Base-by-base conservation (phyloP, 2,797 vertebrate genomes). In the Falco berigora region DNA sequence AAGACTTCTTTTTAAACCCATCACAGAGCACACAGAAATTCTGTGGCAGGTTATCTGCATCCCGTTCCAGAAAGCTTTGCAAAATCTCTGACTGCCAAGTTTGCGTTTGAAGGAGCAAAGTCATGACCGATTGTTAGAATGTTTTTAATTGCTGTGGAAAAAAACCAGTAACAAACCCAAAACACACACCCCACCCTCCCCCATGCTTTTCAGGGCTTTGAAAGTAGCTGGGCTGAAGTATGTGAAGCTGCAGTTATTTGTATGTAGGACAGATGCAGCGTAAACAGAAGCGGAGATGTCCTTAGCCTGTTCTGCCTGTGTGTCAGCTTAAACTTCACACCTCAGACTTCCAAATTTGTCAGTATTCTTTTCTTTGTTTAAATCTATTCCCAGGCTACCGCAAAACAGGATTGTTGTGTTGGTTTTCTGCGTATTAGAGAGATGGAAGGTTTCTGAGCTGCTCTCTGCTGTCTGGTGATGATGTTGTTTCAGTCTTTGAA, bases 61-160 rank as follows among this genome's bases (percentile, higher is more conserved):
- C 89, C 55, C 0, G 14, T 94, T 96, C 92, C 96, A 96, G 94
- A 88, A 88, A 78, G 81, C 86, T 83, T 68, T 80, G n/a, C 81
- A 86, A 36, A 86, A 78, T 22, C 86, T 71, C 72, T 47, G 44
- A 23, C 71, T 95, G 93, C 92, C 94, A 93, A 92, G 64, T 83
- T 68, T 24, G 81, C 25, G 17, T 78, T 95, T 63, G 93, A 88
- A 96, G 86, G 81, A 91, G 64, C 61, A 12, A 92, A 93, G 71
- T 87, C 88, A n/a, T 17, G 61, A 82, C 94, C 92, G 91, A 87
- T 96, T 91, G 93, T 62, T 77, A 91, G 58, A 91, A n/a, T 28
- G 73, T 42, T 88, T 93, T 91, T 97, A 97, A 97, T 96, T 95
- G 90, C 90, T 61, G 86, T 36, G 25, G 62, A 69, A 47, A 27